Conservation (phyloP, 2,113 vertebrate species). For the Arizona elegans region DNA sequence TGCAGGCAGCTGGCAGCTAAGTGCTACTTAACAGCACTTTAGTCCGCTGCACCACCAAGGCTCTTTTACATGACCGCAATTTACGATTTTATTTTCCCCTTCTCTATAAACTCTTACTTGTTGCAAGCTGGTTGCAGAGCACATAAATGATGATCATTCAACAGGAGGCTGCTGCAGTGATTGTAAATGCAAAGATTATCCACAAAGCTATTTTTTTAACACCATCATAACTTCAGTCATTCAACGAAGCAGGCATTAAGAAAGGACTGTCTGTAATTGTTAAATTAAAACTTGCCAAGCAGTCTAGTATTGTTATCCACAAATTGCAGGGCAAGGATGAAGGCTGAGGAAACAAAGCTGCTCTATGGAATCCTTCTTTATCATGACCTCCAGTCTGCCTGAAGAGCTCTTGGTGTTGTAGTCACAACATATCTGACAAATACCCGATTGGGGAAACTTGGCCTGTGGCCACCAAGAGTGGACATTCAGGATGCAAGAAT, state of each 20-base stretch:
- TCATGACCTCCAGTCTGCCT: background rate
- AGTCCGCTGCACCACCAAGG: too few relatives aligned
- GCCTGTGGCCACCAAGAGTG: background rate
- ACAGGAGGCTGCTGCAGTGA: background rate
- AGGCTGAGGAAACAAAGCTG: background rate
- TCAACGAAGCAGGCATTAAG: background rate
- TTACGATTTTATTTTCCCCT: background rate
- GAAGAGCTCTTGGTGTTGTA: background rate
- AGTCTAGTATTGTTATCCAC: background rate
- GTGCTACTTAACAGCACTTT: too few relatives aligned
- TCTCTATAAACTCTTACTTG: background rate
- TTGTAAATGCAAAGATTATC: background rate
- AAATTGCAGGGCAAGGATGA: background rate
- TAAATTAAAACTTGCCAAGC: background rate
- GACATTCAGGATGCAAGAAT: background rate
- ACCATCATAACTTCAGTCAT: background rate
- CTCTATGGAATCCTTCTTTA: background rate
- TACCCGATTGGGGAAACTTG: background rate
- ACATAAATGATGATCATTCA: background rate
- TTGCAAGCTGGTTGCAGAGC: background rate
- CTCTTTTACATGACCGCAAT: background rate
- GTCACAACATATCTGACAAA: background rate
- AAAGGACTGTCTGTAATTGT: background rate
- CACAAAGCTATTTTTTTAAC: background rate
- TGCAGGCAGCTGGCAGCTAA: too few relatives aligned